Conservation (phyloP, 2,888 invertebrate species). For the Drepana falcataria region DNA sequence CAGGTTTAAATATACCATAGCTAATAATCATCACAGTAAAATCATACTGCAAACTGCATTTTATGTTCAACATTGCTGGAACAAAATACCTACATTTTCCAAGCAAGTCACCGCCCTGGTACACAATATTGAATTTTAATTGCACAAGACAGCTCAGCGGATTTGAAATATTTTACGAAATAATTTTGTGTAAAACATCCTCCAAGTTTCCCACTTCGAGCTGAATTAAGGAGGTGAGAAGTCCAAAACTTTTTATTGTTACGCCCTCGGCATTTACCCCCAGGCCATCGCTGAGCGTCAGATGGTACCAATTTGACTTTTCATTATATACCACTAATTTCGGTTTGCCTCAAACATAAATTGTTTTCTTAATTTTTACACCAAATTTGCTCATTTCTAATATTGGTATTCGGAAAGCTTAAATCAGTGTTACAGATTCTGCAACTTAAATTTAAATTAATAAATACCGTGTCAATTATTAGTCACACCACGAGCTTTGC, state of each 20-base stretch:
- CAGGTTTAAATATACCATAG: no score
- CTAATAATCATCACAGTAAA: no score
- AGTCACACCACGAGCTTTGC: no score
- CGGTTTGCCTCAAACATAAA: conserved; percentile 20
- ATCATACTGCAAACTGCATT: no score
- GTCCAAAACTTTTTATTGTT: conserved; percentile 55
- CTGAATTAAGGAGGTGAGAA: conserved; percentile 51
- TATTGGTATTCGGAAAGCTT: neutral
- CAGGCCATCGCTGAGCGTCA: conserved; percentile 20
- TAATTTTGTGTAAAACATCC: conserved; percentile 22
- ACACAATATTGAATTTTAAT: conserved; percentile 23
- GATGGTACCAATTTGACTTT: conserved; percentile 45
- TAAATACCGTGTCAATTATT: no score
- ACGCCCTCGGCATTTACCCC: conserved; percentile 36
- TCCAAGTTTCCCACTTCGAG: conserved; percentile 23
- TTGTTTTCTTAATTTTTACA: conserved; percentile 12
- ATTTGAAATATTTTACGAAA: conserved; percentile 25
- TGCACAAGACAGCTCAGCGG: conserved; percentile 13
- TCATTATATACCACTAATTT: conserved; percentile 29
- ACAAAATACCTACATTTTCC: neutral
- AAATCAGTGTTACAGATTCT: neutral
- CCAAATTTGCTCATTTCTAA: neutral
- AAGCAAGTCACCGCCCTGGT: conserved; percentile 6
- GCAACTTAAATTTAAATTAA: no score
- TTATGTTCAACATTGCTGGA: no score